Conservation (phyloP, 2,113 vertebrate species). For the Miniopterus natalensis region DNA sequence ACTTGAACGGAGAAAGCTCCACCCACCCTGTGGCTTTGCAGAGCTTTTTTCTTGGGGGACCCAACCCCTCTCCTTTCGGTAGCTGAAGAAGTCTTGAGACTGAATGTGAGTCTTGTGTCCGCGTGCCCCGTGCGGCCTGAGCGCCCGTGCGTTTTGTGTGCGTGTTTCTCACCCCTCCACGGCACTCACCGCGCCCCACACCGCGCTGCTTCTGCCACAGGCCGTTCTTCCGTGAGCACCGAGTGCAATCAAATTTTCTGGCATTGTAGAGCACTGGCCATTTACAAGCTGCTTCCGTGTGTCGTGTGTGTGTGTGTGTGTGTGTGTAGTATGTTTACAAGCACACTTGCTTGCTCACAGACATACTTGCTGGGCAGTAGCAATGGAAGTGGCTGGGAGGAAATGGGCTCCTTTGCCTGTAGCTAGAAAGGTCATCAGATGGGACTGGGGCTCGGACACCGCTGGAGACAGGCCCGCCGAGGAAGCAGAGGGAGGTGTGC, state of each 20-base stretch:
- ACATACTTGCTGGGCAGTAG: not conserved
- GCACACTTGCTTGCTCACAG: constrained; percentile 3
- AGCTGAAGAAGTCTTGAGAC: not conserved
- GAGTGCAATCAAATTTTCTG: not conserved
- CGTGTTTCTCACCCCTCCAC: not conserved
- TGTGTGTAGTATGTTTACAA: not conserved
- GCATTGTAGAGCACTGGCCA: not conserved
- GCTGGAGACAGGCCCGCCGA: not conserved
- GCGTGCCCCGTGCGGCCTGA: not conserved
- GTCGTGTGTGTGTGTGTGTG: not conserved
- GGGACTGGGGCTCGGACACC: not conserved
- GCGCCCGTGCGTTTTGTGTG: not conserved
- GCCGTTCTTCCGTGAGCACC: not conserved
- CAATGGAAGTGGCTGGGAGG: not conserved
- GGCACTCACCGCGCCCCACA: not conserved
- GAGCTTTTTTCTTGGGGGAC: constrained; percentile 4
- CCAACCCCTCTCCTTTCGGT: not conserved
- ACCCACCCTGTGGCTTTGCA: constrained; percentile 54
- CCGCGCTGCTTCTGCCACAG: not conserved
- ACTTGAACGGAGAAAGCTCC: constrained; percentile 51
- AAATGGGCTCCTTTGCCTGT: not conserved
- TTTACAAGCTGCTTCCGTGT: not conserved
- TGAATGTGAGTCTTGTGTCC: not conserved
- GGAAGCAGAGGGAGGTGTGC: constrained; percentile 57
- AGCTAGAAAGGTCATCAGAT: constrained; percentile 11